phyloP scores from a whole-genome alignment of 2,888 invertebrate species.

The Melipona beecheii region DNA sequence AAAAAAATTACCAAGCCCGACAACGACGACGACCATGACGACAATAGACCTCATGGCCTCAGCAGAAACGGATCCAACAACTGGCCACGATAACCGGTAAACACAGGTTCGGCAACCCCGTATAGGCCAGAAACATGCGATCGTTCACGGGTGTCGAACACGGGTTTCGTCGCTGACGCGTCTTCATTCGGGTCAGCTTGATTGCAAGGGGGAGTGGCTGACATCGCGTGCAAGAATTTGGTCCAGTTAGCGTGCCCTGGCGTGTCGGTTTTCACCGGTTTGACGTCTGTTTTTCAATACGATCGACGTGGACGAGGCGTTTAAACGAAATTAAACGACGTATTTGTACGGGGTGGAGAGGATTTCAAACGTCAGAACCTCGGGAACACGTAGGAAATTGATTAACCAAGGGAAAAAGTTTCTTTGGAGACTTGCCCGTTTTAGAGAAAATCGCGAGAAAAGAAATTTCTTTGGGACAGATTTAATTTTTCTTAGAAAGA shows the following conservation, averaged over 20 bases:
- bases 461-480: too few species aligned
- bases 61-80: conserved; percentile 16
- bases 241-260: background rate
- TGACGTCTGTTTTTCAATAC: background rate
- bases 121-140: conserved; percentile 4
- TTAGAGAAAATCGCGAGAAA: too few species aligned
- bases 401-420: too few species aligned
- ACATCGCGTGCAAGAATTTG: background rate
- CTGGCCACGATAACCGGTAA: conserved; percentile 20
- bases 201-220: background rate
- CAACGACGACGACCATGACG: background rate
- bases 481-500: too few species aligned
- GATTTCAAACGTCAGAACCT: too few species aligned
- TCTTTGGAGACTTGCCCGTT: too few species aligned
- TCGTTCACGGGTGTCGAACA: conserved; percentile 20
- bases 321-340: background rate
- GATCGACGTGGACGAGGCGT: background rate
- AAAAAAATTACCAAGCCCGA: conserved; percentile 41
- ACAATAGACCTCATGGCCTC: background rate
- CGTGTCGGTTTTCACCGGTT: background rate
- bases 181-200: conserved; percentile 22
- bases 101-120: conserved; percentile 36
- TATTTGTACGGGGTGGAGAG: too few species aligned
- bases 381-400: too few species aligned
- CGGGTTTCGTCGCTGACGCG: background rate